Evolutionary conservation across 2,113 vertebrate genomes (phyloP), one percentile per base, ranked within the genome.

Genomic region (Heterochromis multidens): DNA sequence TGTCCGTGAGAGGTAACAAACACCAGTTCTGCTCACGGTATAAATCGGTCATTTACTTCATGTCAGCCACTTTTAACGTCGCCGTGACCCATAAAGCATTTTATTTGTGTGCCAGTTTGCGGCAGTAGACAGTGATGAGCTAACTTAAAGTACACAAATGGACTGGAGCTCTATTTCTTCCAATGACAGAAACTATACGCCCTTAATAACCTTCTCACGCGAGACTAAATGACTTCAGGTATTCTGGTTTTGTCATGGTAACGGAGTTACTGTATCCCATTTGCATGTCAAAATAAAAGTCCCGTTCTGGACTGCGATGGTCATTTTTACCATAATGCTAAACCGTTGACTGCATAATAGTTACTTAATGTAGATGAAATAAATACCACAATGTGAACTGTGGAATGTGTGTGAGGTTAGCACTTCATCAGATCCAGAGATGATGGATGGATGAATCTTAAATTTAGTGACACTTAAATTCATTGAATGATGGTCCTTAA

Each of bases 1-100:
- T 79, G 1, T n/a, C 87, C 12, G 12, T 84, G 4, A 93, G 92
- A 95, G 95, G 93, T 94, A 90, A 86, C 21, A 3, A 7, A n/a
- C 46, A 23, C 49, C 49, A 12, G 65, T 8, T 23, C 37, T 70
- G 25, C 16, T 72, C 12, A 72, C 40, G 29, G 16, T 29, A 49
- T 2, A 43, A 29, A 29, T 29, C 0, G 3, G 3, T 70, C 25
- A 21, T 29, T 72, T 12, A 74, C 25, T 52, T 3, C 10, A 21
- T 13, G 43, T 29, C 43, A 13, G 0, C 25, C 43, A 13, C 17
- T 29, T 31, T 13, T 21, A 31, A 52, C 25, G 0, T 72, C 25
- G 9, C 2, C 65, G 21, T 16, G 1, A 5, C 17, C 67, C 11
- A 13, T 31, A 31, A 52, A 31, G 31, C n/a, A n/a, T n/a, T n/a